Conservation (phyloP, 1,140 invertebrate genomes). For the Drosophila nigrodunni region DNA sequence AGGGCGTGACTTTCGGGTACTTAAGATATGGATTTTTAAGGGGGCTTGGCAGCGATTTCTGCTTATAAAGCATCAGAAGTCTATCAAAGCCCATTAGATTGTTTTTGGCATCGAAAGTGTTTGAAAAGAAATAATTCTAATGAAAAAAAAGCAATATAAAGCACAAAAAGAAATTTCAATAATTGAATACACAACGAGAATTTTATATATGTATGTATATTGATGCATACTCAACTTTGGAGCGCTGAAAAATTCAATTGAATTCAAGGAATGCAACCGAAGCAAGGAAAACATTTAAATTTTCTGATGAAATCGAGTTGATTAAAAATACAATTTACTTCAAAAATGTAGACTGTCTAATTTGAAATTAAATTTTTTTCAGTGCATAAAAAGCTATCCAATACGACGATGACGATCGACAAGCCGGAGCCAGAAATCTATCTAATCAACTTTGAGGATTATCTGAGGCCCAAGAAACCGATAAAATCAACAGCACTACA, state of each 20-base stretch:
- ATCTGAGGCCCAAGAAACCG: constrained; percentile 52
- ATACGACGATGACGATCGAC: not conserved
- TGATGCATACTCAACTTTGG: too few relatives aligned
- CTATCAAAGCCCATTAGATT: not conserved
- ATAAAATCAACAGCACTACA: constrained; percentile 46
- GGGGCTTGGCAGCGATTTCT: not conserved
- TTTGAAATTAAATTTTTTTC: not conserved
- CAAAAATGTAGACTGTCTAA: too few relatives aligned
- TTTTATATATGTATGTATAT: too few relatives aligned
- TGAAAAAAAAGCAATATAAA: not conserved
- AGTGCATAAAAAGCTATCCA: not conserved
- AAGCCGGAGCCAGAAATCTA: constrained; percentile 36
- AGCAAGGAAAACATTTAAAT: too few relatives aligned
- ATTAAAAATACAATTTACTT: too few relatives aligned
- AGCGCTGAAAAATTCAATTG: too few relatives aligned
- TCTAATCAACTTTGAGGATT: constrained; percentile 62
- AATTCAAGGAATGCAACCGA: too few relatives aligned
- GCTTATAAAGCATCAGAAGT: constrained; percentile 13
- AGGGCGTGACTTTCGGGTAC: constrained; percentile 12
- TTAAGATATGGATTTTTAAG: constrained; percentile 3
- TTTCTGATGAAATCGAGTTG: too few relatives aligned
- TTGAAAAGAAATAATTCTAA: not conserved
- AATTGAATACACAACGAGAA: too few relatives aligned
- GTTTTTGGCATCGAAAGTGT: not conserved
- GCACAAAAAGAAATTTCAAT: not conserved